These are phyloP conservation scores for Zaprionus ornatus DNA, from an alignment of 1,140 invertebrate species.

Conservation along the genomic window DNA sequence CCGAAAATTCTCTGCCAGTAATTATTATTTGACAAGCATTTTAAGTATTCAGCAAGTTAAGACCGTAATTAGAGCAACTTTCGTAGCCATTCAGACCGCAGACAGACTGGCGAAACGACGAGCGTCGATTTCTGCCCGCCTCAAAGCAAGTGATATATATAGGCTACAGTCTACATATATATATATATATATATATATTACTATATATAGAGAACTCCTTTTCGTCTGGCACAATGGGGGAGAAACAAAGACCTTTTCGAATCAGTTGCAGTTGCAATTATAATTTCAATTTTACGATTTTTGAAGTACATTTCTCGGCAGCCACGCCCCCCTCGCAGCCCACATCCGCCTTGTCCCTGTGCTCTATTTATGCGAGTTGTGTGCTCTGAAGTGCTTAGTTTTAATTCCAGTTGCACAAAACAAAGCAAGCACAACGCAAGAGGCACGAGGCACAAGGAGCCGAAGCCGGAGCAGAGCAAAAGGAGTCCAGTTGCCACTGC, in stretches of 20 bases:
- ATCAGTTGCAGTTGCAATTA: conserved; percentile 75
- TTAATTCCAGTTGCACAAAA: conserved; percentile 62
- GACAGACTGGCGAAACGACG: conserved; percentile 16
- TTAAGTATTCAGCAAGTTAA: conserved; percentile 74
- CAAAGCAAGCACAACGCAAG: conserved; percentile 49
- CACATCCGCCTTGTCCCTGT: not conserved
- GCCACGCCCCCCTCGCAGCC: conserved; percentile 25
- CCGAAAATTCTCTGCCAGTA: conserved; percentile 60
- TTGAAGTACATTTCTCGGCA: conserved; percentile 58
- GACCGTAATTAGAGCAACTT: conserved; percentile 70
- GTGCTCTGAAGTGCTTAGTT: conserved; percentile 75
- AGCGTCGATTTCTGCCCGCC: conserved; percentile 30
- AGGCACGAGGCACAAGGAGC: conserved; percentile 10
- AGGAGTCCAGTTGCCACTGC: conserved; percentile 22
- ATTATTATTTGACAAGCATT: conserved; percentile 79
- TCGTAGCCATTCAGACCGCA: conserved; percentile 25
- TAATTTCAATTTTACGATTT: conserved; percentile 81
- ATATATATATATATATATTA: not conserved
- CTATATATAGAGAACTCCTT: not conserved
- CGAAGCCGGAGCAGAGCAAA: conserved; percentile 2
- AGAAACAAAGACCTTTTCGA: conserved; percentile 42
- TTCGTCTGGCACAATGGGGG: conserved; percentile 11
- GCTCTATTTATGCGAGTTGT: conserved; percentile 64
- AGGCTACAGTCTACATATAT: not conserved
- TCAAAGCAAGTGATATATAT: conserved; percentile 30